phyloP scores from a whole-genome alignment of 2,797 vertebrate genomes.

The Melanotaenia maccullochi region DNA sequence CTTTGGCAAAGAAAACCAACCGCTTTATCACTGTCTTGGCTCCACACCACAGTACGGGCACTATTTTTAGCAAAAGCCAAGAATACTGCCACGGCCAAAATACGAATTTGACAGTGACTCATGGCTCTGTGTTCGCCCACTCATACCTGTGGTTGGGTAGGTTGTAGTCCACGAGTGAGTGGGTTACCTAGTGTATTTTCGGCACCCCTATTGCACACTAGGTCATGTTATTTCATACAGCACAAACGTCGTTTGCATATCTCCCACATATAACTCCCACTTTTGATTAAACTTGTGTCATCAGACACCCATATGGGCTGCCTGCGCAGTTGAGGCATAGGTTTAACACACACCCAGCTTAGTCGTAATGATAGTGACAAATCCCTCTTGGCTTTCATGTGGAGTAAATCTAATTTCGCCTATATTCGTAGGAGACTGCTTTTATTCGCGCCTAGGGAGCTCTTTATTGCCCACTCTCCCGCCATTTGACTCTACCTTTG shows the following conservation, averaged over 20 bases:
- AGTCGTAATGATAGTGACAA: slow-evolving; percentile 38
- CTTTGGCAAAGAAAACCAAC: slow-evolving; percentile 48
- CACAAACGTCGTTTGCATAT: slow-evolving; percentile 1
- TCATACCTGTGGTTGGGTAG: slow-evolving; percentile 48
- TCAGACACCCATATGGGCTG: slow-evolving; percentile 32
- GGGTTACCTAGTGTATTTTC: slow-evolving; percentile 36
- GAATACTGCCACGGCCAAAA: slow-evolving; percentile 65
- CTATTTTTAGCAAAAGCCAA: slow-evolving; percentile 73
- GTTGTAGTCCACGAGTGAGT: slow-evolving; percentile 49
- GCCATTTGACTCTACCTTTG: slow-evolving; percentile 39
- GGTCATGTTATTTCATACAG: slow-evolving; percentile 12
- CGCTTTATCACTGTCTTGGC: slow-evolving; percentile 68
- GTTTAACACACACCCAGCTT: slow-evolving; percentile 30
- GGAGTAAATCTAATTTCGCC: slow-evolving; percentile 57
- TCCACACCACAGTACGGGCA: slow-evolving; percentile 41
- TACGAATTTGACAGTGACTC: slow-evolving; percentile 75
- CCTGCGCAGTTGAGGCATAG: not conserved
- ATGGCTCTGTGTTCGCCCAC: slow-evolving; percentile 64
- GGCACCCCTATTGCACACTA: slow-evolving; percentile 11
- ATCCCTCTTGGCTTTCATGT: slow-evolving; percentile 33
- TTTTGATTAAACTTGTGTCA: slow-evolving; percentile 43
- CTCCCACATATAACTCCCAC: slow-evolving; percentile 46
- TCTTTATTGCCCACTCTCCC: slow-evolving; percentile 53
- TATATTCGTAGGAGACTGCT: slow-evolving; percentile 37
- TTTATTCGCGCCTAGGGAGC: slow-evolving; percentile 63